Percentiles rank a stretch among this genome's conserved stretches.
These are phyloP conservation scores for Drosophila leonis DNA, from an alignment of 2,888 invertebrate genomes.

Conservation along the genomic window DNA sequence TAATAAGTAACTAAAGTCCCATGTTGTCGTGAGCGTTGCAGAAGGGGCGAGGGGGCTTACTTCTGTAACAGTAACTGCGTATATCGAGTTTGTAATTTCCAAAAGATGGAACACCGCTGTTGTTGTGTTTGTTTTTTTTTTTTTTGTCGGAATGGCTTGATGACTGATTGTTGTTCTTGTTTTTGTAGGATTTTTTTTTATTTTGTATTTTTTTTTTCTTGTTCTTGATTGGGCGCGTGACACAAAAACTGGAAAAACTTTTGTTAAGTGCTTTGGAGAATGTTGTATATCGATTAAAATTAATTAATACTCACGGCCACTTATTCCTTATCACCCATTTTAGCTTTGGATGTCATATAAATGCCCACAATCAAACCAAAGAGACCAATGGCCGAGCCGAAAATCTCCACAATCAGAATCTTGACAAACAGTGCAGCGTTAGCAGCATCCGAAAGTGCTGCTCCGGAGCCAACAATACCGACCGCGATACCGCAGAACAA, in stretches of 20 bases:
- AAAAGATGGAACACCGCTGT: slow-evolving; percentile 64
- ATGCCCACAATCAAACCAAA: slow-evolving; percentile 99
- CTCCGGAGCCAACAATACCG: slow-evolving; percentile 99
- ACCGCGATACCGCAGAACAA: slow-evolving; percentile 96
- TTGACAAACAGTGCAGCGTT: slow-evolving; percentile 98
- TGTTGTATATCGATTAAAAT: slow-evolving; percentile 1
- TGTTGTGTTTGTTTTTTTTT: slow-evolving; percentile 47
- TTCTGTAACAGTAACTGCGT: slow-evolving; percentile 55
- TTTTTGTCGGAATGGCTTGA: slow-evolving; percentile 67
- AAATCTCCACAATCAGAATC: slow-evolving; percentile 99
- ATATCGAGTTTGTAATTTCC: slow-evolving; percentile 69
- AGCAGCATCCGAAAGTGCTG: slow-evolving; percentile 98
- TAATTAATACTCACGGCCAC: slow-evolving; percentile 39
- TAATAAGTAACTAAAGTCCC: slow-evolving; percentile 76
- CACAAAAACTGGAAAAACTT: slow-evolving; percentile 38
- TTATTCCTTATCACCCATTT: slow-evolving; percentile 89
- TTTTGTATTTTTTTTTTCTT: background rate
- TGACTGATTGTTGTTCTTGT: slow-evolving; percentile 57
- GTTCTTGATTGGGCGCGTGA: slow-evolving; percentile 44
- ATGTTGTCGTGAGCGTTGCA: slow-evolving; percentile 53
- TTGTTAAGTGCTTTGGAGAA: slow-evolving; percentile 23
- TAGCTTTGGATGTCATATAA: slow-evolving; percentile 94
- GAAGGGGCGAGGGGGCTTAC: slow-evolving; percentile 4
- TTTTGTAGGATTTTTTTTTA: slow-evolving; percentile 6
- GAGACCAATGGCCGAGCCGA: slow-evolving; percentile 99